Base-by-base conservation (phyloP, 1,140 invertebrate species). In the Caenorhabditis remanei region DNA sequence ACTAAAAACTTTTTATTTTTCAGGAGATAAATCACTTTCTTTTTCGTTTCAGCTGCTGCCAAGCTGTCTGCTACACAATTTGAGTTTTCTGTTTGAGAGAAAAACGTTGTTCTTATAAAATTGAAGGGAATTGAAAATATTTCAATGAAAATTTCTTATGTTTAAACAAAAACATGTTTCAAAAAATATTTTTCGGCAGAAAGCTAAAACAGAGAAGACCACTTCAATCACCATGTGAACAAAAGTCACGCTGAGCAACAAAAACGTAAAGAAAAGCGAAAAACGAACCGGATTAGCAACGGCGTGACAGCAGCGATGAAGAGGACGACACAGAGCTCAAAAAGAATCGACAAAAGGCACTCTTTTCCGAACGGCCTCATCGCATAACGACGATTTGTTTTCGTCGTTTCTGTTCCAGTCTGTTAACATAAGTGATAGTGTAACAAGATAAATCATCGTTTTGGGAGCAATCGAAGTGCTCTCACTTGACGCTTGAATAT, bases 241-340 rank as follows among this genome's bases (percentile, higher is more conserved):
- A 24, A 63, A 14, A 63, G 56, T 21, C n/a, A 58, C 11, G n/a
- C 24, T 13, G 9, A 32, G 21, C 21, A 63, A 58, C 56, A 24
- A 32, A 79, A 79, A 79, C 13, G 13, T 53, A 21, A 50, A 50
- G 53, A 41, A 50, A 50, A 50, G 24, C 9, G 58, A 50, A 79
- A 79, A 79, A 79, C 71, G 71, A 79, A 79, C 71, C 71, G 71
- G 46, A 79, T 79, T 79, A 79, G 43, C 71, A 79, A 50, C n/a
- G 71, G 71, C 19, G 46, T 24, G 46, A 50, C 46, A 11, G 71
- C 71, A 9, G 71, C 71, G 46, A 79, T 79, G 71, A 79, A 43
- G 11, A 50, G 19, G n/a, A n/a, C 71, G 40, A 79, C 6, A 79
- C 4, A 79, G 11, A 79, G 71, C 46, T 79, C 71, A 24, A 79